Conservation (phyloP, 2,888 invertebrate species). For the Trissolcus brochymenae region DNA sequence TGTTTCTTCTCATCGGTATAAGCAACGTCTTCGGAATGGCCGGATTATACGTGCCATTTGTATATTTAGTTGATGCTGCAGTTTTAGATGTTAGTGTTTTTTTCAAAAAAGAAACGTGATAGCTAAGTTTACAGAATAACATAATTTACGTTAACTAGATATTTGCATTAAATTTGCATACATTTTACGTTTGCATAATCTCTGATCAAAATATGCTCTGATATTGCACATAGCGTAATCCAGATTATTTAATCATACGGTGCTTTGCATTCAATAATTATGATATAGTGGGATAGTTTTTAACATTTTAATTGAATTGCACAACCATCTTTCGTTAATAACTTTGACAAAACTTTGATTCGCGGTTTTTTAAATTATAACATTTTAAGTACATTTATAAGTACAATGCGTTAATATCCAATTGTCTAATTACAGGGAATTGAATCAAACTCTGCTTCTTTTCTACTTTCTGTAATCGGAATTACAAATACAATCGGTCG, state of each 20-base stretch:
- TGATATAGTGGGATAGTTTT: too few species aligned
- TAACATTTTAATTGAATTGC: too few species aligned
- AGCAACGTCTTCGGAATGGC: constrained; percentile 98
- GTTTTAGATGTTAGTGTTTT: constrained; percentile 80
- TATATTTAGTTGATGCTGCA: constrained; percentile 92
- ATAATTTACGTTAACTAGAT: not conserved
- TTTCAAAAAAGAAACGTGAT: not conserved
- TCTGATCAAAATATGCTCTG: constrained; percentile 6
- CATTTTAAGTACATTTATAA: too few species aligned
- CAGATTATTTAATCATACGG: not conserved
- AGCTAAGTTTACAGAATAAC: constrained; percentile 9
- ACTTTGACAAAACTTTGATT: too few species aligned
- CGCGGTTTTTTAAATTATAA: too few species aligned
- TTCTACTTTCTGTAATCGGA: constrained; percentile 88
- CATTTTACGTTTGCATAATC: constrained; percentile 15
- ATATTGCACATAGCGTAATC: too few species aligned
- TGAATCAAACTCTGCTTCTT: constrained; percentile 83
- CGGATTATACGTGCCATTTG: constrained; percentile 97
- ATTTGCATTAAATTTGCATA: constrained; percentile 6
- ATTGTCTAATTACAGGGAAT: constrained; percentile 79
- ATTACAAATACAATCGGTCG: constrained; percentile 97
- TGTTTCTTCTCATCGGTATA: constrained; percentile 93
- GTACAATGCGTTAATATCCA: too few species aligned
- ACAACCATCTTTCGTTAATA: too few species aligned
- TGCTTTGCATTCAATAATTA: too few species aligned